Evolutionary conservation across 2,888 invertebrate genomes (phyloP), one percentile per base, ranked within the genome.

Genomic region (Nemoura dubitans): DNA sequence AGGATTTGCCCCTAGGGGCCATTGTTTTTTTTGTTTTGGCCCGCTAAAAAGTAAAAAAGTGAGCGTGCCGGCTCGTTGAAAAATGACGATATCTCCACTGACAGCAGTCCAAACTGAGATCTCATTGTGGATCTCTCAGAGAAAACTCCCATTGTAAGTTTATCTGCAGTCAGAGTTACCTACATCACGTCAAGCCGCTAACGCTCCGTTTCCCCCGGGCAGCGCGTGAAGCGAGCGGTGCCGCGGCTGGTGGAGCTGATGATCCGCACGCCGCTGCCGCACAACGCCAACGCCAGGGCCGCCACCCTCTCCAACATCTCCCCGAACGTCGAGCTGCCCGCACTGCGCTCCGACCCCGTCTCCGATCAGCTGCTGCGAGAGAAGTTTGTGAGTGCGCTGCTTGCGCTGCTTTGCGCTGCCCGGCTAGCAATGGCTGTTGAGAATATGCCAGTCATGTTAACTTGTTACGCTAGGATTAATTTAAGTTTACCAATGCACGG

Each of bases 331-430:
- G 29, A 81, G 7, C 81, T 81, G 30, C 81, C 81, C 10, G 14
- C n/a, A 14, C 81, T 81, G 7, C 29, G 27, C 5, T 28, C 81
- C 16, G 81, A 81, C 30, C 81, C 81, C 30, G 30, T 81, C 2
- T 27, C 81, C 30, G 81, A 81, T 10, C 81, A 81, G 81, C 81
- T 81, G 30, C 6, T 81, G 2, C 81, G 81, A 10, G 81, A 81
- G 81, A 81, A 81, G 30, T 81, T 81, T n/a, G 81, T 81, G 81
- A 81, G 81, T 81, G 6, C 30, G 0, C 30, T 10, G 7, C 59
- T 59, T 14, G 14, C n/a, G n/a, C n/a, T n/a, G n/a, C 16, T 21
- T 59, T 59, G 59, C 36, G 10, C 59, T 16, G 14, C 14, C 59
- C 2, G 21, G 2, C 21, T 59, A 59, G 5, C 10, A 36, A 36